Base-by-base conservation (phyloP, 2,888 invertebrate species). In the Penaeus monodon region DNA sequence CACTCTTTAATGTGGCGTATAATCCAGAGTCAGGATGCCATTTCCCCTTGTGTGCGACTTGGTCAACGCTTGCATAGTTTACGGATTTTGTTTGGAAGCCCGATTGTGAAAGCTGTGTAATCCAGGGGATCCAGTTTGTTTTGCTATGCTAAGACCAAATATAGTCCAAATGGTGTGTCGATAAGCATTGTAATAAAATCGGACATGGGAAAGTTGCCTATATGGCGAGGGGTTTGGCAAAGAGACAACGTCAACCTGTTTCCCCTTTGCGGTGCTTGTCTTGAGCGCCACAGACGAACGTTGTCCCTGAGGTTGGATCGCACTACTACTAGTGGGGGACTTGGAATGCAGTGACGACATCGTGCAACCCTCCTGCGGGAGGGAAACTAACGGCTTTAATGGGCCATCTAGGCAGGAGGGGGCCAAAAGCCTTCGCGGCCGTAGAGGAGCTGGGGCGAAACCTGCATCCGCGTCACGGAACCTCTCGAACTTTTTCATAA, bases 261-360 rank as follows among this genome's bases (percentile, higher is more conserved):
- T 10, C 78, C 82, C 44, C 78, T 7, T 20, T 86, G n/a, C 27
- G 20, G 10, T 27, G 38, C 20, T 24, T 82, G 14, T 29, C 81
- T n/a, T 2, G 49, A 20, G 33, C 64, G 17, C 82, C 81, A 10
- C 7, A 33, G 20, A 33, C 27, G 14, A 24, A n/a, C 12, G 81
- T 86, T 6, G 20, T 33, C 38, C n/a, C 27, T 86, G 49, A 82
- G 63, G 49, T 17, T 65, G 38, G 82, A 86, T 27, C 70, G 27
- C 82, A 82, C n/a, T 86, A 64, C 38, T 86, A 86, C 74, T 57
- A 68, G 27, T 86, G 86, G 86, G 86, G 82, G 4, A 38, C 68
- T 29, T 44, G n/a, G 82, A 82, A 3, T 82, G 70, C 29, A 70
- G 78, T 10, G 86, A 86, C 68, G 27, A 86, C 29, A 70, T 82